These are phyloP conservation scores for Pongo pygmaeus DNA, from an alignment of 2,113 vertebrate species.

Conservation along the genomic window DNA sequence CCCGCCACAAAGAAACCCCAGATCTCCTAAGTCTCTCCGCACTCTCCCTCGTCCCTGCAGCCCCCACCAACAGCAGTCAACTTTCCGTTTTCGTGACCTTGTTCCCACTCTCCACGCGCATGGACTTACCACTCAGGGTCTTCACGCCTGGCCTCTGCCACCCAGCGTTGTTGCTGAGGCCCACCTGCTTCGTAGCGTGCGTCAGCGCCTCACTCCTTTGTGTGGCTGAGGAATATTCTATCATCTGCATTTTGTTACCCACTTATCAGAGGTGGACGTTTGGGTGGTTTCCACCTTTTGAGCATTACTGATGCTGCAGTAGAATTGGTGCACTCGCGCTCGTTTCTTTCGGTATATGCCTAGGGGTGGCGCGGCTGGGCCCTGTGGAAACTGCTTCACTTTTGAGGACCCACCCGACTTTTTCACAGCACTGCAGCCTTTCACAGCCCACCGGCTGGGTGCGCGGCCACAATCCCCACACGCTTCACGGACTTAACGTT, in stretches of 20 bases:
- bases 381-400: background rate
- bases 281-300: background rate
- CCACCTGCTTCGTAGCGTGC: background rate
- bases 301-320: background rate
- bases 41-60: background rate
- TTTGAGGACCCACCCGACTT: background rate
- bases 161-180: no score
- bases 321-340: accelerated
- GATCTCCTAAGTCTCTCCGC: accelerated
- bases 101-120: accelerated
- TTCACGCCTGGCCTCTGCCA: background rate
- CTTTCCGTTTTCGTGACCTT: background rate
- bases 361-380: background rate
- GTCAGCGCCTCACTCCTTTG: no score
- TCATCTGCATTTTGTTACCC: background rate
- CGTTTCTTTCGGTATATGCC: background rate
- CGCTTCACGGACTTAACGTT: accelerated
- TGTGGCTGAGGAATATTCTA: background rate
- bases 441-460: accelerated
- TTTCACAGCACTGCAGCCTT: accelerated
- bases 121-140: no score
- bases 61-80: background rate
- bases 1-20: background rate
- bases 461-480: background rate
- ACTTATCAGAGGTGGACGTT: accelerated